phyloP scores from a whole-genome alignment of 1,140 invertebrate genomes.

The Euura lappo region DNA sequence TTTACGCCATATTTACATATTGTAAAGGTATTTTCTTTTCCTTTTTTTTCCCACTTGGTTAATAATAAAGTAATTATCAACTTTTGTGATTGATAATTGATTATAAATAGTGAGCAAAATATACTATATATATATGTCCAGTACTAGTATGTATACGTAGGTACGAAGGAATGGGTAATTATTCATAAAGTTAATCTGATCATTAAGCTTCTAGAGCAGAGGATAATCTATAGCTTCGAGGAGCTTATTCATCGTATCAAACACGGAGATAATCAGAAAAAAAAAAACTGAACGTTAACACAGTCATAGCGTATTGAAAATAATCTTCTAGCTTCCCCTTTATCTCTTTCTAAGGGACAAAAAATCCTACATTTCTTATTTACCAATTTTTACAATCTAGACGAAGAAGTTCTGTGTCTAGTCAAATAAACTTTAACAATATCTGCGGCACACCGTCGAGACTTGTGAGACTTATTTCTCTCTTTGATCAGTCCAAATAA shows the following conservation, averaged over 20 bases:
- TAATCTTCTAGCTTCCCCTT: background rate
- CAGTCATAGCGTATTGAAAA: background rate
- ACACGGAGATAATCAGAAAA: background rate
- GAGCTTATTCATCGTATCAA: no score
- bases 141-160: background rate
- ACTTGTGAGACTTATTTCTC: background rate
- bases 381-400: background rate
- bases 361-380: background rate
- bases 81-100: background rate
- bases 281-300: background rate
- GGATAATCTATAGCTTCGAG: background rate
- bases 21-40: background rate
- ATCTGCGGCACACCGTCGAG: background rate
- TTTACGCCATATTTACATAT: slow-evolving; percentile 18
- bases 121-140: slow-evolving; percentile 9
- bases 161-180: slow-evolving; percentile 3
- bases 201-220: background rate
- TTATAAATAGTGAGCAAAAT: slow-evolving; percentile 25
- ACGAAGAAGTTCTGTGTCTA: background rate
- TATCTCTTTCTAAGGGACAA: no score
- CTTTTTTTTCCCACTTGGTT: no score
- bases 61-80: slow-evolving; percentile 11
- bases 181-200: background rate
- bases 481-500: background rate
- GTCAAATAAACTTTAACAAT: background rate